Evolutionary conservation across 2,888 invertebrate species (phyloP).

Genomic region (Synanthedon vespiformis): DNA sequence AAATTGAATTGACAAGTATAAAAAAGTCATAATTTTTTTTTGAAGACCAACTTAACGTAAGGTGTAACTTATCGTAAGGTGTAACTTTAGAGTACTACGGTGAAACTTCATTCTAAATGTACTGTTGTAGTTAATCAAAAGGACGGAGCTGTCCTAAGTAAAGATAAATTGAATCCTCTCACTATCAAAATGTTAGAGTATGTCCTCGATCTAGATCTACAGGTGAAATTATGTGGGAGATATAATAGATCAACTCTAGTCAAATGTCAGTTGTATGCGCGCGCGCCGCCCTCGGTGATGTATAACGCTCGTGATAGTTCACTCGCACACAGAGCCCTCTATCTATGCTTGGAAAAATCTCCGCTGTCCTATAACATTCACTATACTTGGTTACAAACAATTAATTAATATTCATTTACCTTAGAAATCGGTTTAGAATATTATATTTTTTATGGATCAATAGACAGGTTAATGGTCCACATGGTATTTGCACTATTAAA

Average conservation of each 20-base stretch:
- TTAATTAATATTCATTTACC: no score
- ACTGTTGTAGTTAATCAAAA: no score
- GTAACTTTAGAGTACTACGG: no score
- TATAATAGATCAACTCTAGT: constrained; percentile 7
- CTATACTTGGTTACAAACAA: no score
- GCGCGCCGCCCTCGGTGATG: not conserved
- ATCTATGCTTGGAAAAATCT: not conserved
- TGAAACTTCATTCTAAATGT: no score
- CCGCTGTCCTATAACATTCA: no score
- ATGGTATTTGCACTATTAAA: not conserved
- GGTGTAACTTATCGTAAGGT: no score
- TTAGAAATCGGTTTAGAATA: no score
- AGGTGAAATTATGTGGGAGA: constrained; percentile 4
- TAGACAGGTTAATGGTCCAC: not conserved
- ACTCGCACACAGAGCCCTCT: not conserved
- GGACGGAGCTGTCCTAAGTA: no score
- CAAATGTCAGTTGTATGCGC: constrained; percentile 5
- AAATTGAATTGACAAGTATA: no score
- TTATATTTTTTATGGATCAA: not conserved
- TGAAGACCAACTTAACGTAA: no score
- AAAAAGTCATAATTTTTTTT: no score
- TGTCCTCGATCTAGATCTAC: not conserved
- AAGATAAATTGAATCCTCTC: not conserved
- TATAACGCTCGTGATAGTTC: constrained; percentile 10
- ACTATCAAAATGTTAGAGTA: not conserved